Evolutionary conservation across 2,797 vertebrate genomes (phyloP).

Genomic region (Lacerta agilis): DNA sequence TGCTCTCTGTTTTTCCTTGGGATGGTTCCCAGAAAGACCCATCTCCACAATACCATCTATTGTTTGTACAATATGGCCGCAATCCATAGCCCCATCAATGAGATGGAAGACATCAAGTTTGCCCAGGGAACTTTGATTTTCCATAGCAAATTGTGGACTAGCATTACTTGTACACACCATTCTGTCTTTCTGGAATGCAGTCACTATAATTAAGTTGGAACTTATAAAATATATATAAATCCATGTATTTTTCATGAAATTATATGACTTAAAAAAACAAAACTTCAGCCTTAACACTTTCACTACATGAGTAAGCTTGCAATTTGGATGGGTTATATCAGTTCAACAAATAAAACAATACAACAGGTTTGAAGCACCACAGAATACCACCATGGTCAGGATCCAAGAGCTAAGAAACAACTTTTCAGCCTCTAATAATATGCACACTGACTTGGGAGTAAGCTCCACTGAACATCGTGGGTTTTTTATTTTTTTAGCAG

Average conservation of each 20-base stretch:
- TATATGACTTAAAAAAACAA: neutral
- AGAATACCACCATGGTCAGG: neutral
- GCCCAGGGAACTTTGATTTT: slow-evolving; percentile 15
- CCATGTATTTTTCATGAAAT: neutral
- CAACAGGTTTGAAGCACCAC: neutral
- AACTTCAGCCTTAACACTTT: neutral
- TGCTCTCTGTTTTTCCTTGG: slow-evolving; percentile 27
- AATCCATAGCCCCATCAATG: slow-evolving; percentile 5
- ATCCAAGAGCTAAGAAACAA: neutral
- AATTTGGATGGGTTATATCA: neutral
- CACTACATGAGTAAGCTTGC: neutral
- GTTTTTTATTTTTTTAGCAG: neutral
- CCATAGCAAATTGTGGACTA: neutral
- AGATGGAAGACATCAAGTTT: neutral
- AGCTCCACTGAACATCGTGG: neutral
- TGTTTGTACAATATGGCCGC: slow-evolving; percentile 22
- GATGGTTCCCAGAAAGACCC: slow-evolving; percentile 20
- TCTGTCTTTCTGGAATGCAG: neutral
- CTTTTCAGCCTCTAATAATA: slow-evolving; percentile 25
- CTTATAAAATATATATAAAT: slow-evolving; percentile 33
- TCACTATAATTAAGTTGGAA: slow-evolving; percentile 17
- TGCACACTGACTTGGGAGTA: neutral
- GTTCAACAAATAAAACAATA: neutral
- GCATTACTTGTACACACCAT: neutral
- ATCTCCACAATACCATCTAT: slow-evolving; percentile 19